phyloP scores from a whole-genome alignment of 2,797 vertebrate species.

The Anguilla pacifica region DNA sequence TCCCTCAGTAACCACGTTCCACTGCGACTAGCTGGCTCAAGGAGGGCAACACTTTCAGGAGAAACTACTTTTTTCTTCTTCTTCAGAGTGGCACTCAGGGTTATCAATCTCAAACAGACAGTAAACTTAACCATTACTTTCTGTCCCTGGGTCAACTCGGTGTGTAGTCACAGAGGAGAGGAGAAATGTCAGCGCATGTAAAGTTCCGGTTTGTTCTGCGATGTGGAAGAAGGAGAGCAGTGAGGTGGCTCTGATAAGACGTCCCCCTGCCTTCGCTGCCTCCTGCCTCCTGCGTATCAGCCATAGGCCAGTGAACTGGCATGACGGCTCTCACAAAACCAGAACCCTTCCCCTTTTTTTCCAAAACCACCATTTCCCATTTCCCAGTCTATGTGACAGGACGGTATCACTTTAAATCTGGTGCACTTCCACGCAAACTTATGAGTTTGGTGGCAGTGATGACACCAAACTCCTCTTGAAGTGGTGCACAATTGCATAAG shows the following conservation, averaged over 20 bases:
- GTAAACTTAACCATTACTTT: constrained; percentile 4
- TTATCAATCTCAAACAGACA: constrained; percentile 6
- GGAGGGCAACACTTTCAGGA: background rate
- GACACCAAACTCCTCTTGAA: background rate
- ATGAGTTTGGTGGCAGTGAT: background rate
- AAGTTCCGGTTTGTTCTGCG: constrained; percentile 55
- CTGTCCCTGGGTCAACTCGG: background rate
- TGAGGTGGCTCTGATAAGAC: constrained; percentile 56
- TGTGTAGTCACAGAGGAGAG: constrained; percentile 55
- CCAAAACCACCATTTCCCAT: background rate
- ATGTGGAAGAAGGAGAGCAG: constrained; percentile 44
- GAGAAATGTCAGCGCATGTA: constrained; percentile 59
- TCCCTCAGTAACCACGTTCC: background rate
- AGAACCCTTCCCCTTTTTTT: constrained; percentile 27
- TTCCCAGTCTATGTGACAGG: background rate
- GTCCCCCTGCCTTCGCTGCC: constrained; percentile 39
- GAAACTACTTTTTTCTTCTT: background rate
- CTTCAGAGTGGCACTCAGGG: background rate
- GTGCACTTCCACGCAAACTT: background rate
- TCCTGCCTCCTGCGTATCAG: constrained; percentile 29
- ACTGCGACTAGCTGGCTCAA: background rate
- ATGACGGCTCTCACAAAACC: constrained; percentile 31
- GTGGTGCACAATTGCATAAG: background rate
- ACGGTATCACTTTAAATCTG: background rate
- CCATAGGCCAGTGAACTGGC: background rate